Evolutionary conservation across 1,140 invertebrate genomes (phyloP).

Genomic region (Anastrepha ludens): DNA sequence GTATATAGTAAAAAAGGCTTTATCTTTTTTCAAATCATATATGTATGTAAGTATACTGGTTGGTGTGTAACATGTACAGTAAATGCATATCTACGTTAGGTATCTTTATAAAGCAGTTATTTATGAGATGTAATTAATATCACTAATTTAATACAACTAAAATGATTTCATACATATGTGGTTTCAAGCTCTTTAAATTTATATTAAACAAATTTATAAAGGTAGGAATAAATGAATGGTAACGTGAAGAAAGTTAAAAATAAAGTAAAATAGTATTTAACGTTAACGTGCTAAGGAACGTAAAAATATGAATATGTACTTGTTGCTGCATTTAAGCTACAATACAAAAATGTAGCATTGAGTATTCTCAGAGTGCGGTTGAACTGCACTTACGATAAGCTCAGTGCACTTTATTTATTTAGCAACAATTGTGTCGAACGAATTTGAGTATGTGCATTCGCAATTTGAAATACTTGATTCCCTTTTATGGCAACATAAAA

Average conservation of each 20-base stretch:
- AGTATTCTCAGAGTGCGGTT: not conserved
- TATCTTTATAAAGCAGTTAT: not conserved
- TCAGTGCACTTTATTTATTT: not conserved
- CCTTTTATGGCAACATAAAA: not conserved
- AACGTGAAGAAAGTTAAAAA: too few species aligned
- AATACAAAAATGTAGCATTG: not conserved
- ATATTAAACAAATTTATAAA: too few species aligned
- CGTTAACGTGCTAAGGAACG: too few species aligned
- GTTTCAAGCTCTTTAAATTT: too few species aligned
- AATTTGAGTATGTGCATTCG: not conserved
- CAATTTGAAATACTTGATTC: not conserved
- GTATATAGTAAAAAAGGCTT: too few species aligned
- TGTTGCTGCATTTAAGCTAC: not conserved
- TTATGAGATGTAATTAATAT: not conserved
- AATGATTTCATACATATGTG: not conserved
- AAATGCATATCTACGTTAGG: too few species aligned
- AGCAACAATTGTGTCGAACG: not conserved
- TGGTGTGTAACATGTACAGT: too few species aligned
- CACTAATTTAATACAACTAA: not conserved
- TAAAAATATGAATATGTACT: too few species aligned
- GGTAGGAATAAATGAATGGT: too few species aligned
- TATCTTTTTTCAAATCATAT: too few species aligned
- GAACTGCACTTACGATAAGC: not conserved
- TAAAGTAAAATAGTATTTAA: too few species aligned
- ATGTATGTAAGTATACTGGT: too few species aligned